Conservation (phyloP, 1,140 invertebrate species). For the Arctopsyche grandis region DNA sequence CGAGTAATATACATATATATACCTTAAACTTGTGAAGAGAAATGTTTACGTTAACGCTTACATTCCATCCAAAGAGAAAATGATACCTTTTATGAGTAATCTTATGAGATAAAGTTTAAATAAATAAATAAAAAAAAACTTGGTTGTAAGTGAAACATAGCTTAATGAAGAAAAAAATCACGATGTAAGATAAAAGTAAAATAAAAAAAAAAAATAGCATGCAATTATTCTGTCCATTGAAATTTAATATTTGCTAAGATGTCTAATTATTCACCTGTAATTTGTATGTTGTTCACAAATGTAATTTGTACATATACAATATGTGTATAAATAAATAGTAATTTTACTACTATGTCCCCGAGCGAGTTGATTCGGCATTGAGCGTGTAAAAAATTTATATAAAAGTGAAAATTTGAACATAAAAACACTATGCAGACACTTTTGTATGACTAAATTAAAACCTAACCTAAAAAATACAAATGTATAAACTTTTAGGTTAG, state of each 20-base stretch:
- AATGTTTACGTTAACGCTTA: constrained; percentile 52
- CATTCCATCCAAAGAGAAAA: constrained; percentile 52
- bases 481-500: background rate
- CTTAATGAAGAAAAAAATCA: constrained; percentile 42
- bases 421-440: too few relatives aligned
- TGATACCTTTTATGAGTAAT: constrained; percentile 51
- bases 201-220: constrained; percentile 47
- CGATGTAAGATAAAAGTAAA: constrained; percentile 54
- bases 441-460: too few relatives aligned
- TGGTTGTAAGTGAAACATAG: constrained; percentile 44
- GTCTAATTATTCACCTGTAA: constrained; percentile 33
- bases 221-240: constrained; percentile 55
- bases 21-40: background rate
- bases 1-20: background rate
- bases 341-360: background rate
- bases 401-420: too few relatives aligned
- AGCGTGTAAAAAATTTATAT: too few relatives aligned
- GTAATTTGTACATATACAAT: constrained; percentile 41
- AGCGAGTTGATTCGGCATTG: too few relatives aligned
- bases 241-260: constrained; percentile 51
- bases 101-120: constrained; percentile 52
- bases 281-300: constrained; percentile 41
- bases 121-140: constrained; percentile 46
- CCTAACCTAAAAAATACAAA: too few relatives aligned
- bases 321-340: constrained; percentile 29